Percentiles rank a stretch among this genome's conserved stretches.
These are phyloP conservation scores for Bhutanitis thaidina DNA, from an alignment of 2,888 invertebrate species.

Conservation along the genomic window DNA sequence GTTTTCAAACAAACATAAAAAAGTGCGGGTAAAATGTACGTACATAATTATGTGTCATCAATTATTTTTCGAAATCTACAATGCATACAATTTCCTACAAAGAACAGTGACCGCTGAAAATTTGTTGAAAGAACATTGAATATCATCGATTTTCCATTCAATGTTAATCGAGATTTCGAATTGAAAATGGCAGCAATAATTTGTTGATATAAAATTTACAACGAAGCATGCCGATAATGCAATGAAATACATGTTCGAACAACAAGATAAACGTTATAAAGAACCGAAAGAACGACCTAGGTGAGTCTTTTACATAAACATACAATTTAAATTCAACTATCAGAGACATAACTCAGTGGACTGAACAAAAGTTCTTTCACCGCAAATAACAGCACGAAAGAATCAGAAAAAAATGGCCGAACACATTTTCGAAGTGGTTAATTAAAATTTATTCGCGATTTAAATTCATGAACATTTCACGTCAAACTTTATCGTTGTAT, in stretches of 20 bases:
- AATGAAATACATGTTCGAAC: constrained; percentile 1
- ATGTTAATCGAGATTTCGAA: no score
- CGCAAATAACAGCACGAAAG: constrained; percentile 17
- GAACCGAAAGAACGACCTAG: constrained; percentile 2
- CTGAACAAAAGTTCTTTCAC: constrained; percentile 23
- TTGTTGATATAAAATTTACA: no score
- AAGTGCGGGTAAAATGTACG: no score
- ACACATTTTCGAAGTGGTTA: neutral
- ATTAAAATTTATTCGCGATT: neutral
- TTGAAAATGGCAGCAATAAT: no score
- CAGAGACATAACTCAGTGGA: constrained; percentile 20
- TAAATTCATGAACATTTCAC: neutral
- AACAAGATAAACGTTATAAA: constrained; percentile 14
- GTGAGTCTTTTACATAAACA: constrained; percentile 28
- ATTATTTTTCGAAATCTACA: no score
- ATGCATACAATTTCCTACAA: no score
- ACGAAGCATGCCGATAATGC: no score
- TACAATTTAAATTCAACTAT: constrained; percentile 32
- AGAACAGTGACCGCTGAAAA: no score
- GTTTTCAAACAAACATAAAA: no score
- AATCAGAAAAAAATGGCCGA: neutral
- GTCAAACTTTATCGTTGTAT: neutral
- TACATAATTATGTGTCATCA: no score
- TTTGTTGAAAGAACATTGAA: no score
- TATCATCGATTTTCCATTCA: no score